These are phyloP conservation scores for Nettapus auritus DNA, from an alignment of 2,113 vertebrate genomes.

Conservation along the genomic window DNA sequence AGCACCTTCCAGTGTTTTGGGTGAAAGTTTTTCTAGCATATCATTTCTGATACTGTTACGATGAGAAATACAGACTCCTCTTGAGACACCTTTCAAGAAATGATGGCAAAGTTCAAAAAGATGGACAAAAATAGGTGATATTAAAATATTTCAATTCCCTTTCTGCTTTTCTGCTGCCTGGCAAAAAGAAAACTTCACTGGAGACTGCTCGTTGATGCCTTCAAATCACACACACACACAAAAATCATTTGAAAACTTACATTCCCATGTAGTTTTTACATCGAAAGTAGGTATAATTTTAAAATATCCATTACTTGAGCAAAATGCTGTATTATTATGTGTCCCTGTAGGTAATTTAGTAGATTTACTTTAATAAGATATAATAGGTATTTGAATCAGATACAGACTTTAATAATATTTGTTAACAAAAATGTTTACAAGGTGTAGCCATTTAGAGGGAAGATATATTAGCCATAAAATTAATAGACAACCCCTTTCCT, in stretches of 20 bases:
- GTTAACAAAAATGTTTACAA: conserved; percentile 37
- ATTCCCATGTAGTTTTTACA: background rate
- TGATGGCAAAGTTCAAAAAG: background rate
- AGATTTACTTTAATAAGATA: conserved; percentile 4
- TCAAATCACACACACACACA: background rate
- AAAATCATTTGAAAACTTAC: background rate
- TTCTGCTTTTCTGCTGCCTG: background rate
- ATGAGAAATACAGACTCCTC: background rate
- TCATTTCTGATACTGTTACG: background rate
- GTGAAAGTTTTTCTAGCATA: background rate
- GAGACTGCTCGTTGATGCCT: background rate
- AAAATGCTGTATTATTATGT: background rate
- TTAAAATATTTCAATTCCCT: background rate
- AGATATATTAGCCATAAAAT: conserved; percentile 19
- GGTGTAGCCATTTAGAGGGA: background rate
- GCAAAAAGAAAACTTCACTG: background rate
- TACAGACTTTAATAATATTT: conserved; percentile 33
- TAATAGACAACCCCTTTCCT: background rate
- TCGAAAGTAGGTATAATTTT: background rate
- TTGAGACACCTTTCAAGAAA: background rate
- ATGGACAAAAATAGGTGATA: background rate
- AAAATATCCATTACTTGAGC: background rate
- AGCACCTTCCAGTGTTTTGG: background rate
- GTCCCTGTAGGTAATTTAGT: background rate
- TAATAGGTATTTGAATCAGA: conserved; percentile 27